phyloP scores from a whole-genome alignment of 2,888 invertebrate genomes.

The Odontocerum albicorne region DNA sequence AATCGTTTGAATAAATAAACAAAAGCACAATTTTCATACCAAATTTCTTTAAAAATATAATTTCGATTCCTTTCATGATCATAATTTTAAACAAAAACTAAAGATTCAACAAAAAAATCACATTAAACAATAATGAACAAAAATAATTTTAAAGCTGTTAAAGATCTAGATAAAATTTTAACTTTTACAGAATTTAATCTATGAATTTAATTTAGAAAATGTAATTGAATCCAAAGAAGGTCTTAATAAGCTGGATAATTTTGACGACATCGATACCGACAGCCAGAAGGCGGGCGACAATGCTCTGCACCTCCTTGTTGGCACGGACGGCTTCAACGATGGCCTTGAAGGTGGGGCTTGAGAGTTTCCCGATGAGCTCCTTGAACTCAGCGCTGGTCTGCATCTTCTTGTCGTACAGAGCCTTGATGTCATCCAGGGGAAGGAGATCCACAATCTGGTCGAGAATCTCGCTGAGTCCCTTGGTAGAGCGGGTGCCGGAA shows the following conservation, averaged over 20 bases:
- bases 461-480: constrained; percentile 11
- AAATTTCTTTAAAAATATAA: too few species aligned
- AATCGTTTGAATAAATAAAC: too few species aligned
- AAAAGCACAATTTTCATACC: too few species aligned
- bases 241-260: constrained; percentile 13
- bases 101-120: too few species aligned
- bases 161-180: too few species aligned
- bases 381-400: constrained; percentile 21
- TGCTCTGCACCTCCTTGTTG: constrained; percentile 2
- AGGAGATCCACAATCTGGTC: constrained; percentile 20
- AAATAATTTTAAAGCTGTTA: too few species aligned
- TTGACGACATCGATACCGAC: constrained; percentile 16
- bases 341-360: constrained; percentile 11
- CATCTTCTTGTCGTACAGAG: constrained; percentile 16
- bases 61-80: too few species aligned
- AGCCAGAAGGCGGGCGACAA: constrained; percentile 2
- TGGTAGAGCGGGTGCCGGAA: background rate
- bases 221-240: constrained; percentile 17
- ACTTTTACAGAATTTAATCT: too few species aligned
- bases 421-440: constrained; percentile 17
- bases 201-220: background rate
- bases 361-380: constrained; percentile 15
- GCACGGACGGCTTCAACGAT: constrained; percentile 8
- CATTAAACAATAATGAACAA: too few species aligned
- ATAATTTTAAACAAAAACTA: too few species aligned